A percentile compares a stretch with the other conserved stretches of the same genome.
These are phyloP conservation scores for Chloroceryle amazona DNA, from an alignment of 2,797 vertebrate species.

Conservation along the genomic window DNA sequence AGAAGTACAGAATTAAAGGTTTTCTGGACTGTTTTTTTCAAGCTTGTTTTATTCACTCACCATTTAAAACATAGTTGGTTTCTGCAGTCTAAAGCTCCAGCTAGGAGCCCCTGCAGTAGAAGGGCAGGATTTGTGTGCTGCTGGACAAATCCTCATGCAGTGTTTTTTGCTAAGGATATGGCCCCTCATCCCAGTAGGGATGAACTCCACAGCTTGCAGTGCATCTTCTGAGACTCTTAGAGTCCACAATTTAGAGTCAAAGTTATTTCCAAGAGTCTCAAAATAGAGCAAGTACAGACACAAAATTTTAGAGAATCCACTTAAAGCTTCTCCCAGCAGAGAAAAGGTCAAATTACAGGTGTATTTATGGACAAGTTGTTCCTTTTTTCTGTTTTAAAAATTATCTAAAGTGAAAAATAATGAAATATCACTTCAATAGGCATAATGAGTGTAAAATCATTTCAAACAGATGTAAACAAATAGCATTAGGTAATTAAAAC, in stretches of 20 bases:
- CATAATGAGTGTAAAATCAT: neutral
- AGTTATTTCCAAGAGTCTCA: conserved; percentile 7
- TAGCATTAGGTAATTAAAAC: neutral
- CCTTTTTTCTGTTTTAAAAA: neutral
- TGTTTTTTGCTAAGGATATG: neutral
- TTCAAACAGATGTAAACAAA: conserved; percentile 35
- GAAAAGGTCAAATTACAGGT: conserved; percentile 21
- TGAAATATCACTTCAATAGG: neutral
- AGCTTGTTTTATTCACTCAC: neutral
- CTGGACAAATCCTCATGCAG: neutral
- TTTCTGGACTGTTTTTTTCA: neutral
- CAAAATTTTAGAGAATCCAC: neutral
- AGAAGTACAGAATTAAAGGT: neutral
- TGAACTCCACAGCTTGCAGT: neutral
- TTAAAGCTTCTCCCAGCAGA: neutral
- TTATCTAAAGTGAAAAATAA: neutral
- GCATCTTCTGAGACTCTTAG: neutral
- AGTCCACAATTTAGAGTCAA: neutral
- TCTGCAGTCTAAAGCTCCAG: neutral
- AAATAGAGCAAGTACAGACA: conserved; percentile 48
- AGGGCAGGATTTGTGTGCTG: neutral
- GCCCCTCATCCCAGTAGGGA: neutral
- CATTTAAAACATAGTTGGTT: neutral
- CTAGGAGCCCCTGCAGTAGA: neutral
- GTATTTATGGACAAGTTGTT: neutral